These are phyloP conservation scores for Sebastes fasciatus DNA, from an alignment of 2,113 vertebrate species.

Conservation along the genomic window DNA sequence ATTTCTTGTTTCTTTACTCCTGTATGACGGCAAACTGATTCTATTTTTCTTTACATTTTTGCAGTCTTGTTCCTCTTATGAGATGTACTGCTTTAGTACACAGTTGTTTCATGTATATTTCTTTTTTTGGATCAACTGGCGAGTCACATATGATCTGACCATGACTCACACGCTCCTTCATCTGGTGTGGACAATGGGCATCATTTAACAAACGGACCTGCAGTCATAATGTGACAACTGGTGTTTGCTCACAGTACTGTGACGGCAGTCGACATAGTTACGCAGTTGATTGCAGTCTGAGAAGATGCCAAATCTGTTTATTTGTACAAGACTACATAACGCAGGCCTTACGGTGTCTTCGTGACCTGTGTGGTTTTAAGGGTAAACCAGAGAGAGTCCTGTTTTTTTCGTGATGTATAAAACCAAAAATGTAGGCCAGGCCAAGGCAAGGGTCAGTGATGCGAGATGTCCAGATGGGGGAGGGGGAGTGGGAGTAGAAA, in stretches of 20 bases:
- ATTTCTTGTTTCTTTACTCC: too few relatives aligned
- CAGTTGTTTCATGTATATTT: background rate
- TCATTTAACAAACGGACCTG: constrained; percentile 22
- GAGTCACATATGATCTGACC: constrained; percentile 6
- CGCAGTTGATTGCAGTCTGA: background rate
- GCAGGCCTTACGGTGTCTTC: background rate
- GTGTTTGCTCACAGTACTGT: constrained; percentile 29
- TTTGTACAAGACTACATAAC: background rate
- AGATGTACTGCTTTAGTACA: background rate
- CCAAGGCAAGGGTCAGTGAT: constrained; percentile 37
- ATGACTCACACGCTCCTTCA: constrained; percentile 30
- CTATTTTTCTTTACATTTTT: background rate
- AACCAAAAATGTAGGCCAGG: constrained; percentile 54
- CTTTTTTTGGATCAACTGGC: background rate
- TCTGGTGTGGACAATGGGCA: constrained; percentile 17
- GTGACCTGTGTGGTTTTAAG: constrained; percentile 22
- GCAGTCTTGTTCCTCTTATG: background rate
- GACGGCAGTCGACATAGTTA: constrained; percentile 2
- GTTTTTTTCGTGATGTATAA: constrained; percentile 3
- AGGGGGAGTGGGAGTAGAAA: background rate
- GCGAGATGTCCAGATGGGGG: constrained; percentile 15
- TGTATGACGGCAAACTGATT: background rate
- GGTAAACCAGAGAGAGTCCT: background rate
- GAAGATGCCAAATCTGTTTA: constrained; percentile 2
- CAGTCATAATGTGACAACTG: constrained; percentile 16